A percentile compares a stretch with the other conserved stretches of the same genome.
phyloP scores from a whole-genome alignment of 1,140 invertebrate genomes.

The Meloidogyne exigua region DNA sequence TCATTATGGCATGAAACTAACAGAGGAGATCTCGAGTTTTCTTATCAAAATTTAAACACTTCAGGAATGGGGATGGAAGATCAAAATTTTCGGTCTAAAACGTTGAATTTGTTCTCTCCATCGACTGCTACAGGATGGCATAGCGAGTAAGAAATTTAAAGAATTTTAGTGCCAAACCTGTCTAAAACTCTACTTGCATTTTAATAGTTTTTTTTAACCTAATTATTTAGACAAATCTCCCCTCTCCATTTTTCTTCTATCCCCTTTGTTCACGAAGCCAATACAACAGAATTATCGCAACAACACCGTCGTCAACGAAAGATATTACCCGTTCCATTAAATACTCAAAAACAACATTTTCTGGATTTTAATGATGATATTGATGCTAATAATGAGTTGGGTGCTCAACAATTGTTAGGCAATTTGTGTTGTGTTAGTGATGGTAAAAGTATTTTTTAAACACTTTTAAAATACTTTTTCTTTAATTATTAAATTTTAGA shows the following conservation, averaged over 20 bases:
- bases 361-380: background rate
- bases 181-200: too few relatives aligned
- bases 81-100: background rate
- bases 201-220: too few relatives aligned
- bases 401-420: slow-evolving; percentile 12
- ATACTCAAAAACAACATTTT: slow-evolving; percentile 7
- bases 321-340: background rate
- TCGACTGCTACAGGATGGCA: background rate
- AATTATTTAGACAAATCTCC: background rate
- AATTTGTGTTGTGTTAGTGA: slow-evolving; percentile 25
- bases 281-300: background rate
- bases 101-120: background rate
- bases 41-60: background rate
- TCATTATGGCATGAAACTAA: background rate
- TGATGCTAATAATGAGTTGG: slow-evolving; percentile 13
- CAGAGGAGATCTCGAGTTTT: background rate
- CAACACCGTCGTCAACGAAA: background rate
- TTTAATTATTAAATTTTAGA: slow-evolving; percentile 5
- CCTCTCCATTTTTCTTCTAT: slow-evolving; percentile 1
- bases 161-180: too few relatives aligned
- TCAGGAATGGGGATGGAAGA: background rate
- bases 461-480: too few relatives aligned
- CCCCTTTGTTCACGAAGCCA: background rate
- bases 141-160: background rate
- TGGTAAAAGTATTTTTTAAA: slow-evolving; percentile 8